Evolutionary conservation across 2,113 vertebrate genomes (phyloP).

Genomic region (Rhabdomys dilectus): DNA sequence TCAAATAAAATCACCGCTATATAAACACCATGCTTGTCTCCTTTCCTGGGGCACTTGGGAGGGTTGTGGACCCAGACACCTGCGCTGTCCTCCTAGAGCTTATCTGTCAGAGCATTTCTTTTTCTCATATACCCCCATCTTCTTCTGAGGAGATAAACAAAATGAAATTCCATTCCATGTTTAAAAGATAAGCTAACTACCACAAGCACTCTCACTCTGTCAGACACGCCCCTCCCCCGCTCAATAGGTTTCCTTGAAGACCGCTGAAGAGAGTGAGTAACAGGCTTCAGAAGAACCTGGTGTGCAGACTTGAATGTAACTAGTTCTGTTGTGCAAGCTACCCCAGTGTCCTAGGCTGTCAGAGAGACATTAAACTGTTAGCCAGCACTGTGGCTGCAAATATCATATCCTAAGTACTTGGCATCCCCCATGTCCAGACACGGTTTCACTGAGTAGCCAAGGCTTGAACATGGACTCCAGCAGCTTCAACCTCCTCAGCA

Average conservation of each 20-base stretch:
- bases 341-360: not conserved
- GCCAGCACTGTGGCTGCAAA: not conserved
- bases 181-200: not conserved
- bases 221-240: rapidly evolving
- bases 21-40: not conserved
- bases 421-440: not conserved
- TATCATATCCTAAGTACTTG: too few relatives aligned
- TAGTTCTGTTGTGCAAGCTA: not conserved
- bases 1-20: not conserved
- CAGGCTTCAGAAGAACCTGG: not conserved
- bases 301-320: not conserved
- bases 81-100: not conserved
- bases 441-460: not conserved
- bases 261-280: rapidly evolving
- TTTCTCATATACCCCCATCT: not conserved
- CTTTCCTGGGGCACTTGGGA: not conserved
- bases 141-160: not conserved
- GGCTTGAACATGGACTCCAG: not conserved
- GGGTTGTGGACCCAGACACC: not conserved
- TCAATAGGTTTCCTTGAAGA: not conserved
- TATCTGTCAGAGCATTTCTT: rapidly evolving
- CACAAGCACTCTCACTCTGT: too few relatives aligned
- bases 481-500: not conserved
- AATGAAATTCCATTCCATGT: not conserved
- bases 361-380: not conserved